A percentile compares a stretch with the other conserved stretches of the same genome.
Conservation (phyloP, 2,113 vertebrate genomes). For the Ciconia maguari region DNA sequence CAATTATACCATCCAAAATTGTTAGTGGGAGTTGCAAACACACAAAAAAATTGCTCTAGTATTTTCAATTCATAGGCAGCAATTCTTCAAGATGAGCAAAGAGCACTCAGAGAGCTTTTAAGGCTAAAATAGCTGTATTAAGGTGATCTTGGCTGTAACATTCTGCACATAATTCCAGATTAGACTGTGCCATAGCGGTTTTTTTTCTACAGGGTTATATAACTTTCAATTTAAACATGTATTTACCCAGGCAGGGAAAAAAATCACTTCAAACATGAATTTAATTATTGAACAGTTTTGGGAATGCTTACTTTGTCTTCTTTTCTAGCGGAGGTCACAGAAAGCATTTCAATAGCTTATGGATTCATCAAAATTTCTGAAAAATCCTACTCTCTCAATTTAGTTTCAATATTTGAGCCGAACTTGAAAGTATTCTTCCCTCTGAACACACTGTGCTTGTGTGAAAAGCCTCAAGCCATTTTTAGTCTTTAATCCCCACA, state of each 20-base stretch:
- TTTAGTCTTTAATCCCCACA: slow-evolving; percentile 66
- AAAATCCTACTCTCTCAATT: slow-evolving; percentile 29
- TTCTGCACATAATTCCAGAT: not conserved
- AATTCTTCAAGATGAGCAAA: not conserved
- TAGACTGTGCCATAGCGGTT: not conserved
- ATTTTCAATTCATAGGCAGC: not conserved
- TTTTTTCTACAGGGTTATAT: slow-evolving; percentile 12
- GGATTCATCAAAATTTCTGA: slow-evolving; percentile 24
- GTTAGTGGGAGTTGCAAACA: not conserved
- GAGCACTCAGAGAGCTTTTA: accelerated
- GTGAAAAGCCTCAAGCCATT: slow-evolving; percentile 64
- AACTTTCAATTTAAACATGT: slow-evolving; percentile 26
- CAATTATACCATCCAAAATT: not conserved
- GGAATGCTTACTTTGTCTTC: not conserved
- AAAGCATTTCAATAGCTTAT: not conserved
- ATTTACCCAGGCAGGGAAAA: not conserved
- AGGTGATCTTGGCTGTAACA: not conserved
- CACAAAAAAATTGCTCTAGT: not conserved
- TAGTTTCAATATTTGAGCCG: slow-evolving; percentile 52
- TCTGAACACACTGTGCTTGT: slow-evolving; percentile 33
- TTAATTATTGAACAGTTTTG: slow-evolving; percentile 27
- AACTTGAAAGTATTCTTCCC: slow-evolving; percentile 49
- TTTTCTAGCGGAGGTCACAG: not conserved
- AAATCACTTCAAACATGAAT: not conserved
- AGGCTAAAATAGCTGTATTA: slow-evolving; percentile 5